Evolutionary conservation across 1,140 invertebrate genomes (phyloP).

Genomic region (Aphaenogaster rudis): DNA sequence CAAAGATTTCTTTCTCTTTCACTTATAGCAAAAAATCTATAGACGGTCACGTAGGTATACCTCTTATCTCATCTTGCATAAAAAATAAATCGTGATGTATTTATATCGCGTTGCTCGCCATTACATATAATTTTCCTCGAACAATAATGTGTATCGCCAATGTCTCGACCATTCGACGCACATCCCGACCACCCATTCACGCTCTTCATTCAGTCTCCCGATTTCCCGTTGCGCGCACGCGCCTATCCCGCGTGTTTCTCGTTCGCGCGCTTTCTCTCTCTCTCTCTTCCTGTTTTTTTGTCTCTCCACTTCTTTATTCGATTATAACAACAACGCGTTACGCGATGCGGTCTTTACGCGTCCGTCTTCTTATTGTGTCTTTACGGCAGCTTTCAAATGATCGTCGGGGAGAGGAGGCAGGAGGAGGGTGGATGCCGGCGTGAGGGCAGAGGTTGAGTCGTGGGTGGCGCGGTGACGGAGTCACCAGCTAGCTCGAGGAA

Average conservation of each 20-base stretch:
- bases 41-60: not conserved
- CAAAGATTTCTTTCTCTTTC: not conserved
- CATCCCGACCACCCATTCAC: constrained; percentile 16
- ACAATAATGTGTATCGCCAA: not conserved
- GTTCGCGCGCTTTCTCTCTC: not conserved
- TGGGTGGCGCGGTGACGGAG: constrained; percentile 18
- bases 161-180: not conserved
- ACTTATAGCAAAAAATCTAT: not conserved
- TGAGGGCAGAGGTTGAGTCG: constrained; percentile 44
- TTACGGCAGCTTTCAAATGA: constrained; percentile 1
- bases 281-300: not conserved
- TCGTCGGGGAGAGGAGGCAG: constrained; percentile 5
- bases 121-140: not conserved
- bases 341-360: not conserved
- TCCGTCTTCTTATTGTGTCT: constrained; percentile 18
- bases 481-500: constrained; percentile 36
- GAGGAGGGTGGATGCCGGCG: not conserved
- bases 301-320: not conserved
- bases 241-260: constrained; percentile 24
- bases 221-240: constrained; percentile 48
- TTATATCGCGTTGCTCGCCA: not conserved
- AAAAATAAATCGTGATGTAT: constrained; percentile 1
- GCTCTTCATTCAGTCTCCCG: constrained; percentile 58
- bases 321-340: not conserved
- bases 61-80: constrained; percentile 6